Base-by-base conservation (phyloP, 2,797 vertebrate species). In the Epinephelus awoara region DNA sequence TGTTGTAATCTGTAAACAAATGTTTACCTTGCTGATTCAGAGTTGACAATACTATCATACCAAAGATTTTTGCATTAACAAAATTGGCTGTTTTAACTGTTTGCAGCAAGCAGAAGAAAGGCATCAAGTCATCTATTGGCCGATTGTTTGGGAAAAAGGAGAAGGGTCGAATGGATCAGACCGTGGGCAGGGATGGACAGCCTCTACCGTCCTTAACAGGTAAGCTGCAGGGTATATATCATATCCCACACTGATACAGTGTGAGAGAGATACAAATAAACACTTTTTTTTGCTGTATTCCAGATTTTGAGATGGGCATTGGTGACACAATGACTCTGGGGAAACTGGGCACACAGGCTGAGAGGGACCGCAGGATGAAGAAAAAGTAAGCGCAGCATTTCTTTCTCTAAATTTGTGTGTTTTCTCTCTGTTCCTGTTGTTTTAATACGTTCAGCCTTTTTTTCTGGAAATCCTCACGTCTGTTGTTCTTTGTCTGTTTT, bases 101-200 rank as follows among this genome's bases (percentile, higher is more conserved):
- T 84, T 96, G 94, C 91, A 97, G 96, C 21, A 96, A 97, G 93
- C 97, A 95, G 95, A 98, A 97, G 92, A 99, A 97, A 92, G 97
- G 98, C 73, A 98, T 99, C 90, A 99, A 98, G 91, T 98, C 97
- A 1, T 98, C 98, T 79, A 97, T 99, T 0, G 97, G 97, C 38
- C 96, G 98, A 58, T 92, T 99, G 76, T 99, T 99, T 84, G 97
- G 98, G 79, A 99, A 99, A 92, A 99, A 98, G 88, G 98, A 99
- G 91, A 99, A 99, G 91, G 97, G 95, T 14, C 95, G 97, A 63
- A 91, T 97, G 92, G 96, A 96, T 57, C 97, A 93, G 86, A 86
- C 96, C 80, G 88, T 96, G 76, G 94, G 93, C 91, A 96, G 96
- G 88, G 97, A 98, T 18, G 94, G 93, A 88, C 96, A 95, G 82